Evolutionary conservation across 2,113 vertebrate genomes (phyloP), one percentile per base, ranked within the genome.

Genomic region (Oreotrochilus melanogaster): DNA sequence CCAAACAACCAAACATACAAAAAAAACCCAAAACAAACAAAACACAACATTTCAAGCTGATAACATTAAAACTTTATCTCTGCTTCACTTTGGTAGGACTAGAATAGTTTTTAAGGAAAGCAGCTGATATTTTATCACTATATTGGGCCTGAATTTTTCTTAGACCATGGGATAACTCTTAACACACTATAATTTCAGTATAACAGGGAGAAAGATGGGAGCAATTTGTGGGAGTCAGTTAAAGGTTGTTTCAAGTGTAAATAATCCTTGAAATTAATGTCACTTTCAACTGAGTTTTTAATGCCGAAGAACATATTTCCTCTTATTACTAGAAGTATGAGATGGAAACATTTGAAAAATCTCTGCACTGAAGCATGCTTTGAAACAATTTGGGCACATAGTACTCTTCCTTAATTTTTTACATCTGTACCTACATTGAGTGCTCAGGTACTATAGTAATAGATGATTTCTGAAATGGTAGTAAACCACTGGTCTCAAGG

Each of bases 31-130:
- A 39, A 39, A 39, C 39, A 39, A 39, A 39, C 39, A 39, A 39
- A 39, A 39, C 39, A 39, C 39, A 39, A 39, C 39, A 39, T 65
- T 89, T 86, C 70, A 91, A 72, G 33, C 4, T 37, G 76, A 47
- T 43, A 91, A 47, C 25, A 28, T 33, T 61, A 75, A 56, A 79
- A 53, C 5, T 58, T 79, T 50, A 13, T 33, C 43, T 81, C 45
- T 72, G 24, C 18, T 95, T 76, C 65, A 61, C 30, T 93, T 85
- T 70, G 25, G 19, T 78, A 82, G 28, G 35, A 73, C n/a, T 65
- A 86, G 27, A 84, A 74, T 24, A 87, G 39, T 35, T 75, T 85
- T 65, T 65, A 92, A 82, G 42, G 66, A 91, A 84, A 95, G 30
- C 19, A 53, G 48, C 8, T 79, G 61, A 42, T 45, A 81, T 64